Evolutionary conservation across 1,140 invertebrate species (phyloP).

Genomic region (Diplogasteroides magnus): DNA sequence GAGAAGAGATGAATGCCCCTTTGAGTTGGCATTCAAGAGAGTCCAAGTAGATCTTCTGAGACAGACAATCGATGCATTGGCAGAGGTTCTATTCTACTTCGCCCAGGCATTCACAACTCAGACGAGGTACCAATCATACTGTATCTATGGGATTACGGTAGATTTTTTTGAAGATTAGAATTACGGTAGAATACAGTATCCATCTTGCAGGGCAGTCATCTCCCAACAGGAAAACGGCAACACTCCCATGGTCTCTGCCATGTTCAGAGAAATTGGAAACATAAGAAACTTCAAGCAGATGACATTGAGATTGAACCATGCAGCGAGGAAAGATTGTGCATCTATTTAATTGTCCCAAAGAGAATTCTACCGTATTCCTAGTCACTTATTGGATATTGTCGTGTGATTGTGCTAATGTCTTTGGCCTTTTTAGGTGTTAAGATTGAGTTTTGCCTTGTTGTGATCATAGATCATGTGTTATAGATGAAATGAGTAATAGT

Average conservation of each 20-base stretch:
- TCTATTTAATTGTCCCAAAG: too few species aligned
- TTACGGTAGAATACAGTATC: not conserved
- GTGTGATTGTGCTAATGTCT: too few species aligned
- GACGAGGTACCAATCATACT: conserved; percentile 10
- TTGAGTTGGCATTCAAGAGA: conserved; percentile 13
- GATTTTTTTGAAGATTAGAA: too few species aligned
- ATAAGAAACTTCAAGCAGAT: conserved; percentile 27
- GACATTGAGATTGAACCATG: conserved; percentile 24
- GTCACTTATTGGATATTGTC: too few species aligned
- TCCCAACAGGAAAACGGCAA: conserved; percentile 5
- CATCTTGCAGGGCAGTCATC: conserved; percentile 15
- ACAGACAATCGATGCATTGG: conserved; percentile 18
- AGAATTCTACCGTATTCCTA: too few species aligned
- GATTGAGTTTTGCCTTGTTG: too few species aligned
- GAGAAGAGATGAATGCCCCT: not conserved
- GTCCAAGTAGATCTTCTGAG: conserved; percentile 18
- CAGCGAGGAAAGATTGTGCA: conserved; percentile 11
- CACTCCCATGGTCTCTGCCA: conserved; percentile 17
- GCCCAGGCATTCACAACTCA: conserved; percentile 20
- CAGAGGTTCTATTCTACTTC: conserved; percentile 21
- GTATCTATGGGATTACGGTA: too few species aligned
- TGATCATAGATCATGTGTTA: too few species aligned
- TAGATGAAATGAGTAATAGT: too few species aligned
- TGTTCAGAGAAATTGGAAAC: conserved; percentile 24
- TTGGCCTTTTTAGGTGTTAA: too few species aligned